Evolutionary conservation across 1,140 invertebrate species (phyloP).

Genomic region (Samia ricini): DNA sequence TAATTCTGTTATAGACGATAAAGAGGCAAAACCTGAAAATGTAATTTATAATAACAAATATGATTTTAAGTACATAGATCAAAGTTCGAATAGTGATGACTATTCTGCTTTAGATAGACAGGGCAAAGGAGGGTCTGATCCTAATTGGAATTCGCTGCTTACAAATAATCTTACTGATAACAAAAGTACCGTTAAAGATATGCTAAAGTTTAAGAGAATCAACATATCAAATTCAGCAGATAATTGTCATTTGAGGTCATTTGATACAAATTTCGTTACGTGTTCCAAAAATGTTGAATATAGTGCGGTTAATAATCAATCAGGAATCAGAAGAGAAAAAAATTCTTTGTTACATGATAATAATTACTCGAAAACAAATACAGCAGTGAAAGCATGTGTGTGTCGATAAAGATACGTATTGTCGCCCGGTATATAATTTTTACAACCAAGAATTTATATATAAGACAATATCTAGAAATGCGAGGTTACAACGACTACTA

Average conservation of each 20-base stretch:
- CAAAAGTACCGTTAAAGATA: not conserved
- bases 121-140: not conserved
- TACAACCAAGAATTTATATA: constrained; percentile 45
- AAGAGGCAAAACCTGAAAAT: too few species aligned
- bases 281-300: not conserved
- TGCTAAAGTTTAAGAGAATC: not conserved
- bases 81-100: not conserved
- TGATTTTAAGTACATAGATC: not conserved
- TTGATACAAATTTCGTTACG: not conserved
- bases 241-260: not conserved
- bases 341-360: not conserved
- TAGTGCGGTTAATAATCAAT: not conserved
- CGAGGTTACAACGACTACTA: constrained; percentile 39
- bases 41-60: not conserved
- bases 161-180: not conserved
- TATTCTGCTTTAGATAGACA: not conserved
- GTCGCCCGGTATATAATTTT: constrained; percentile 38
- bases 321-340: not conserved
- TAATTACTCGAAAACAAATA: not conserved
- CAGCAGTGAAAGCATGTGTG: not conserved
- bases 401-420: constrained; percentile 52
- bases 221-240: not conserved
- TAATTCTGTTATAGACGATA: too few species aligned
- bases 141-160: not conserved
- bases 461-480: constrained; percentile 49